Evolutionary conservation across 2,113 vertebrate species (phyloP), one percentile per base, ranked within the genome.

Genomic region (Gopherus flavomarginatus): DNA sequence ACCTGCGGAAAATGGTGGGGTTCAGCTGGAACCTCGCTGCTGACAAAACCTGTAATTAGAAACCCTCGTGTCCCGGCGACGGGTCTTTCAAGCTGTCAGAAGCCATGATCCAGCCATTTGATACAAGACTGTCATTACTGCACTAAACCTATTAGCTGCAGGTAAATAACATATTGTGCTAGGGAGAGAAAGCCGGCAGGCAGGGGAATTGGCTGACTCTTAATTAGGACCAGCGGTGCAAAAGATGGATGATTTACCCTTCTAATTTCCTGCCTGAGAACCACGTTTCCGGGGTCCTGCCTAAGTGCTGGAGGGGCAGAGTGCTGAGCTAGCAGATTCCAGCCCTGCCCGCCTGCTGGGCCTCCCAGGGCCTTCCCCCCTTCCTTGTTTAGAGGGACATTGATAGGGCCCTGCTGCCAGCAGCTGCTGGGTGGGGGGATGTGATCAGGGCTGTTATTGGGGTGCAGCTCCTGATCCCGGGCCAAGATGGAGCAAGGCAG

Each of bases 41-140:
- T 96, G 98, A 98, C 96, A 97, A 98, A 98, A 96, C 97, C 98
- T 97, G 97, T 98, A 98, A 98, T 98, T 98, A 98, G 98, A 98
- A 97, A 96, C 98, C 88, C 94, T 96, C 81, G 96, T 97, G 98
- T 98, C 98, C 98, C 94, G 9, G 90, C 97, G 97, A 98, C 93
- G 12, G 97, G 97, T 98, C 98, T 98, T 98, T 98, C 98, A 97
- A 98, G 96, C 98, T 98, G 98, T 98, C 97, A 97, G 98, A 97
- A 98, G 98, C 98, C 96, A 95, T 97, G 95, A 96, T 90, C 96
- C 97, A 96, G 97, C 94, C 97, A 97, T 97, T 97, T 97, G 98
- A 98, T 97, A 96, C 97, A 85, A 97, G 98, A 81, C 98, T 97
- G 92, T 98, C 97, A 97, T 98, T 98, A 98, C 93, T 90, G 91